These are phyloP conservation scores for Sweltsa coloradensis DNA, from an alignment of 1,140 invertebrate species.

Conservation along the genomic window DNA sequence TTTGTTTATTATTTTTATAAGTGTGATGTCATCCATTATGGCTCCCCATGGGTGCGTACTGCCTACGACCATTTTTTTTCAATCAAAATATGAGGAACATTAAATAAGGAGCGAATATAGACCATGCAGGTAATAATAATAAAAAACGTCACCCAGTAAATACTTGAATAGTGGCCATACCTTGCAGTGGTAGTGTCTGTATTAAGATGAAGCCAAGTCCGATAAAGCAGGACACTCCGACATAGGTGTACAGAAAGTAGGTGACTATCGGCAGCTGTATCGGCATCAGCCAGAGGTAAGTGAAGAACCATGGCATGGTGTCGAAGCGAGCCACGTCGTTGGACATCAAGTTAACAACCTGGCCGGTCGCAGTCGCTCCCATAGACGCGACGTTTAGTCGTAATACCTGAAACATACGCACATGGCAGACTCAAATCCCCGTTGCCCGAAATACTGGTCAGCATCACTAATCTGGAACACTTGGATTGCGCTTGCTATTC, in stretches of 20 bases:
- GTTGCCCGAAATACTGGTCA: too few species aligned
- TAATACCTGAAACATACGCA: neutral
- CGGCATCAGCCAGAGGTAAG: slow-evolving; percentile 60
- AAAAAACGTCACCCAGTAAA: slow-evolving; percentile 11
- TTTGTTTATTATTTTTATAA: too few species aligned
- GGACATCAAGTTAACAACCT: slow-evolving; percentile 78
- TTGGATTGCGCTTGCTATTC: too few species aligned
- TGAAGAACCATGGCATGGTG: slow-evolving; percentile 46
- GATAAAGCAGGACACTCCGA: slow-evolving; percentile 57
- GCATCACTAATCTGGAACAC: too few species aligned
- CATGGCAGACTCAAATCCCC: too few species aligned
- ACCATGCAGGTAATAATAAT: neutral
- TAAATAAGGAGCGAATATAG: neutral
- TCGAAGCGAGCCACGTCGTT: slow-evolving; percentile 70
- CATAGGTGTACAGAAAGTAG: slow-evolving; percentile 59
- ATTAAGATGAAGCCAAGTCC: slow-evolving; percentile 54
- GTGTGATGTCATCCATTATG: too few species aligned
- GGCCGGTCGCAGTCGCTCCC: slow-evolving; percentile 34
- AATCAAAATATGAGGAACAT: neutral
- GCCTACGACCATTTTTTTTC: neutral
- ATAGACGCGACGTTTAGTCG: neutral
- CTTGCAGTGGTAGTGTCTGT: slow-evolving; percentile 4
- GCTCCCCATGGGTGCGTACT: neutral
- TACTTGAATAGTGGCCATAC: slow-evolving; percentile 36
- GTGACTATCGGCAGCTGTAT: slow-evolving; percentile 60